Conservation (phyloP, 2,797 vertebrate genomes). For the Acanthornis magna region DNA sequence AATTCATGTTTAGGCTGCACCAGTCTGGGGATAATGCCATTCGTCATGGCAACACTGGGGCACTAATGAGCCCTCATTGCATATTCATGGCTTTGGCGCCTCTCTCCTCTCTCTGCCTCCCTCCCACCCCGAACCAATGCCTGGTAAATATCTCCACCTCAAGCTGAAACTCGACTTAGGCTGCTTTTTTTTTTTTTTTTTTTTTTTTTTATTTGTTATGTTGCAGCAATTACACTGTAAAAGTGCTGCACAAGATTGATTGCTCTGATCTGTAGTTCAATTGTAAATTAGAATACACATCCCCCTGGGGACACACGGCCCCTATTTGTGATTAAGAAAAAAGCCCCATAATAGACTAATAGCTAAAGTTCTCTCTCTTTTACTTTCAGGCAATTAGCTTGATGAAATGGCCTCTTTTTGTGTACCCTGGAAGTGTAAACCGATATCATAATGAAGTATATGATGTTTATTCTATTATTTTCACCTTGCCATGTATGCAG, state of each 20-base stretch:
- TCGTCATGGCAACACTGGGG: conserved; percentile 82
- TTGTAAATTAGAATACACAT: conserved; percentile 99
- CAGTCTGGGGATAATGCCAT: conserved; percentile 82
- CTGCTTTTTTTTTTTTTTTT: conserved; percentile 51
- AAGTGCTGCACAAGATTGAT: conserved; percentile 95
- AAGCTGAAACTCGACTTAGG: conserved; percentile 79
- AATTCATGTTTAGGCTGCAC: conserved; percentile 85
- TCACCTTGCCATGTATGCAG: conserved; percentile 83
- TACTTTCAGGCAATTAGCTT: conserved; percentile 98
- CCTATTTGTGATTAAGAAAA: conserved; percentile 99
- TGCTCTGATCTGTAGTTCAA: conserved; percentile 97
- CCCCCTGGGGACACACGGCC: conserved; percentile 91
- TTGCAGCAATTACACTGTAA: conserved; percentile 94
- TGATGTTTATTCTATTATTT: conserved; percentile 92
- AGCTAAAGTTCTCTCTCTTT: conserved; percentile 93
- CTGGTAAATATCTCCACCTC: conserved; percentile 77
- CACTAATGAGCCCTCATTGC: conserved; percentile 85
- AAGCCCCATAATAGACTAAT: conserved; percentile 94
- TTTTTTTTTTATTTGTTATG: conserved; percentile 81
- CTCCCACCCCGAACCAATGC: conserved; percentile 71
- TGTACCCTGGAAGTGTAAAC: conserved; percentile 89
- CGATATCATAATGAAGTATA: conserved; percentile 91
- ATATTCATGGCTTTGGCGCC: conserved; percentile 79
- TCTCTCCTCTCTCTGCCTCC: conserved; percentile 57
- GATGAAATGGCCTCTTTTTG: conserved; percentile 93